A percentile compares a stretch with the other conserved stretches of the same genome.
phyloP scores from a whole-genome alignment of 1,140 invertebrate species.

The Bombyx mori region ASM3026992v2 NC_085115.1:9173001-9173500 shows the following conservation, averaged over 20 bases:
- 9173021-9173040: background rate
- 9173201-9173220: background rate
- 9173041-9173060: background rate
- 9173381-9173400: no score
- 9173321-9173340: background rate
- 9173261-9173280: background rate
- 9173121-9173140: background rate
- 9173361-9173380: no score
- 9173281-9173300: background rate
- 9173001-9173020: background rate
- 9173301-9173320: background rate
- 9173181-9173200: background rate
- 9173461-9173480: background rate
- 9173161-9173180: background rate
- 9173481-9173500: constrained; percentile 2
- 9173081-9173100: constrained; percentile 2
- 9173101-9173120: background rate
- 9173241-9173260: background rate
- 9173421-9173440: background rate
- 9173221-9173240: background rate
- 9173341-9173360: background rate
- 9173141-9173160: background rate
- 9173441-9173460: constrained; percentile 2
- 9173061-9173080: background rate
- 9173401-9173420: background rate